A percentile compares a stretch with the other conserved stretches of the same genome.
These are phyloP conservation scores for Megalonaias nervosa DNA, from an alignment of 1,140 invertebrate genomes.

Conservation along the genomic window DNA sequence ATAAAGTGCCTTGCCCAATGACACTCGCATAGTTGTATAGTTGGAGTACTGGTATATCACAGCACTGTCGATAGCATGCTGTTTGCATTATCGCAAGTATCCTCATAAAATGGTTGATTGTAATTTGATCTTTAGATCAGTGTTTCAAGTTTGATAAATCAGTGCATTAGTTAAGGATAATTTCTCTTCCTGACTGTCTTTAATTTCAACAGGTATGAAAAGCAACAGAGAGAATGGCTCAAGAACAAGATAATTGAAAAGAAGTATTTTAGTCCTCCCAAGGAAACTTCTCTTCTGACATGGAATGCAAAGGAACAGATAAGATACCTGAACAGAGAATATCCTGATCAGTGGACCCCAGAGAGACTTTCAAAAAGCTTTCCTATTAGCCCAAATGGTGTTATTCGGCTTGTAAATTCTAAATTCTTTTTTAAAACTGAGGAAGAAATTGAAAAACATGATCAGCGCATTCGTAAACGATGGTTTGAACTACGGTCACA, in stretches of 20 bases:
- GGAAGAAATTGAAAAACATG: conserved; percentile 12
- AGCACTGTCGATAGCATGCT: too few relatives aligned
- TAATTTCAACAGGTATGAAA: conserved; percentile 10
- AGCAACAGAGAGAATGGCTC: not conserved
- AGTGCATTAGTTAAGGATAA: too few relatives aligned
- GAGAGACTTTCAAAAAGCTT: conserved; percentile 22
- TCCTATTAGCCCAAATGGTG: not conserved
- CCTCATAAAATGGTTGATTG: too few relatives aligned
- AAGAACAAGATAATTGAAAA: conserved; percentile 25
- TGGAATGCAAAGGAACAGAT: conserved; percentile 29
- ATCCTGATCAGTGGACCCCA: conserved; percentile 30
- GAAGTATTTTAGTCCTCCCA: not conserved
- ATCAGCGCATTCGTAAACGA: conserved; percentile 3
- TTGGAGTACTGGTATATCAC: too few relatives aligned
- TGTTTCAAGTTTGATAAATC: too few relatives aligned
- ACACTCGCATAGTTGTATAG: too few relatives aligned
- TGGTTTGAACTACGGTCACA: conserved; percentile 18
- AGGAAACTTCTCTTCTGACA: conserved; percentile 18
- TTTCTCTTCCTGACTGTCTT: too few relatives aligned
- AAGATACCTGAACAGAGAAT: conserved; percentile 8
- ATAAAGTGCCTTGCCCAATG: too few relatives aligned
- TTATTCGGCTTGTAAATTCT: conserved; percentile 8
- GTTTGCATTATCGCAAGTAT: too few relatives aligned
- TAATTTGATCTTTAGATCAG: too few relatives aligned
- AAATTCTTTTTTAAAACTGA: conserved; percentile 8